These are phyloP conservation scores for Mobula birostris DNA, from an alignment of 2,113 vertebrate genomes.

Conservation along the genomic window DNA sequence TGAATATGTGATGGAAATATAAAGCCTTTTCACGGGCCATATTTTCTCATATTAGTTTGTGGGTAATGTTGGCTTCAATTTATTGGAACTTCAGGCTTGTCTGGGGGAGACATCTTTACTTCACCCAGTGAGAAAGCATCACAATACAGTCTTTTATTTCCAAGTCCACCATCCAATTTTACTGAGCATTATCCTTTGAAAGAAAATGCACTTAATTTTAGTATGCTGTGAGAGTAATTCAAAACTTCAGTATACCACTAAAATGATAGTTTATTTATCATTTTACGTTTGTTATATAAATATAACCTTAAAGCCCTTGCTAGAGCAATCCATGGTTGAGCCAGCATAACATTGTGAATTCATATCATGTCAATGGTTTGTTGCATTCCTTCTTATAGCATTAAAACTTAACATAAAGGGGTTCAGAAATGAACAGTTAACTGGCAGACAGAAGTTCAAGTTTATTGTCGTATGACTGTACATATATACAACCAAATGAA, in stretches of 20 bases:
- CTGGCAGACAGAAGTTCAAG: not conserved
- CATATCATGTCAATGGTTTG: not conserved
- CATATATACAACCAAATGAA: no score
- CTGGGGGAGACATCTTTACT: not conserved
- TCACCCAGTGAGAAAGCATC: not conserved
- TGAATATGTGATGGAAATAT: not conserved
- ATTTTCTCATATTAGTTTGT: not conserved
- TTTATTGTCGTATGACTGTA: no score
- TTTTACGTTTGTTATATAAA: not conserved
- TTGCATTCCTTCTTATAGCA: conserved; percentile 8
- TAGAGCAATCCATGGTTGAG: not conserved
- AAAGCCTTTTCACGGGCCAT: not conserved
- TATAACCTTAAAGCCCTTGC: conserved; percentile 15
- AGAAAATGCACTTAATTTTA: not conserved
- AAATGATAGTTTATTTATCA: not conserved
- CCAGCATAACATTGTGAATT: not conserved
- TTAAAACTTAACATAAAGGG: not conserved
- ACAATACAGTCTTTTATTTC: not conserved
- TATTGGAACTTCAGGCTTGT: not conserved
- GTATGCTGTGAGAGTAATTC: not conserved
- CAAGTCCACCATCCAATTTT: not conserved
- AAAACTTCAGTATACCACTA: not conserved
- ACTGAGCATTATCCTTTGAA: not conserved
- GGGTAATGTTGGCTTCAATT: not conserved
- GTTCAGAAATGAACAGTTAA: not conserved